Conservation (phyloP, 2,797 vertebrate species). For the Enteromius paludinosus region DNA sequence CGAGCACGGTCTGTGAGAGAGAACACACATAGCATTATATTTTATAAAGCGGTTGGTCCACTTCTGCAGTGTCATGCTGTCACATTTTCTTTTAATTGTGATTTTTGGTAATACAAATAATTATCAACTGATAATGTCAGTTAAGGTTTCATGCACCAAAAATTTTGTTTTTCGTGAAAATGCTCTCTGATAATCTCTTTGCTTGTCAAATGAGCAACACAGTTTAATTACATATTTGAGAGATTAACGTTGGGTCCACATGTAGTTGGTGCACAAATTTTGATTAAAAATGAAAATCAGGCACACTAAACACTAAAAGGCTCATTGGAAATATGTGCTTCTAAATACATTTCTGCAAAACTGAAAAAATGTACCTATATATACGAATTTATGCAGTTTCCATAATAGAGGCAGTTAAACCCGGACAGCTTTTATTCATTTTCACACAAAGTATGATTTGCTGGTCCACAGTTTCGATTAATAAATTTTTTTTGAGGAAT, state of each 20-base stretch:
- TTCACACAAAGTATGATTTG: too few species aligned
- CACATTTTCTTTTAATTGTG: background rate
- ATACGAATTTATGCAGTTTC: background rate
- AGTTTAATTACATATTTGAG: background rate
- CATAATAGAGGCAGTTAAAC: background rate
- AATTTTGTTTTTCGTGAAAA: background rate
- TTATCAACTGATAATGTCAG: conserved; percentile 4
- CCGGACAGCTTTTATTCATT: background rate
- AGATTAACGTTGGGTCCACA: background rate
- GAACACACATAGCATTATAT: background rate
- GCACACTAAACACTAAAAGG: background rate
- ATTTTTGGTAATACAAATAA: background rate
- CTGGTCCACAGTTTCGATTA: background rate
- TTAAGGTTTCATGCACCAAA: background rate
- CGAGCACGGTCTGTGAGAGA: conserved; percentile 88
- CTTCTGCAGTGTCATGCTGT: background rate
- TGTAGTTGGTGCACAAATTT: background rate
- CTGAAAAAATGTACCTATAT: background rate
- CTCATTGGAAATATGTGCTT: background rate
- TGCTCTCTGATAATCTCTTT: background rate
- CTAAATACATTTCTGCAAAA: background rate
- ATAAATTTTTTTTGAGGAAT: background rate
- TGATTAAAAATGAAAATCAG: background rate
- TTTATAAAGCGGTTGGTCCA: background rate
- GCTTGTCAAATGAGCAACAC: background rate